Conservation (phyloP, 2,113 vertebrate species). For the Colossoma macropomum region DNA sequence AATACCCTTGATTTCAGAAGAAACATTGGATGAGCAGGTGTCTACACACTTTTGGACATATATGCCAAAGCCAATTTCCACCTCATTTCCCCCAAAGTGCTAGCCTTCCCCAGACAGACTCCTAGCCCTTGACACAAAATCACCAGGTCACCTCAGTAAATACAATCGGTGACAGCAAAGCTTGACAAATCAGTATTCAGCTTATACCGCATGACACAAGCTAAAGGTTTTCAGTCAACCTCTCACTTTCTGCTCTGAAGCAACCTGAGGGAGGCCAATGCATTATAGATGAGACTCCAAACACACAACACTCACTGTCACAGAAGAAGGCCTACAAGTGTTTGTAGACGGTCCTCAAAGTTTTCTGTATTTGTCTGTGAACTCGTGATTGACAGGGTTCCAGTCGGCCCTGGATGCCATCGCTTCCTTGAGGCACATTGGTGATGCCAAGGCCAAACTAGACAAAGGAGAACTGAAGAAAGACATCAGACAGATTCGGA, state of each 20-base stretch:
- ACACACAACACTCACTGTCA: constrained; percentile 35
- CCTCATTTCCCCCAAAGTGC: constrained; percentile 45
- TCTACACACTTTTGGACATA: no score
- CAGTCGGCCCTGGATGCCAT: constrained; percentile 81
- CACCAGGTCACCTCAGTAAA: constrained; percentile 47
- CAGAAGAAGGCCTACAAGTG: constrained; percentile 42
- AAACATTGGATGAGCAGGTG: neutral
- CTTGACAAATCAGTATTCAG: constrained; percentile 55
- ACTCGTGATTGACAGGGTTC: constrained; percentile 75
- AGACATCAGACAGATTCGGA: constrained; percentile 73
- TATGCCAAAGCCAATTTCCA: neutral
- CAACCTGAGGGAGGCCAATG: constrained; percentile 52
- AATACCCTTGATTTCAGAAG: no score
- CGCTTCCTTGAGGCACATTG: constrained; percentile 80
- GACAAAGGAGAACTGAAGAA: constrained; percentile 80
- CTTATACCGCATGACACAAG: neutral
- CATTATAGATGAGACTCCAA: constrained; percentile 66
- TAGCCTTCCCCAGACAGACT: neutral
- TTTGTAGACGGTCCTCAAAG: constrained; percentile 15
- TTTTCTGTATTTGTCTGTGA: constrained; percentile 21
- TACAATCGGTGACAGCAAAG: constrained; percentile 48
- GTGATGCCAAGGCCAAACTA: constrained; percentile 79
- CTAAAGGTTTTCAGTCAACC: constrained; percentile 28
- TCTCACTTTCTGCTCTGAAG: constrained; percentile 48
- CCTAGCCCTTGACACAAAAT: neutral